These are phyloP conservation scores for Gortyna flavago DNA, from an alignment of 2,888 invertebrate genomes.

Conservation along the genomic window DNA sequence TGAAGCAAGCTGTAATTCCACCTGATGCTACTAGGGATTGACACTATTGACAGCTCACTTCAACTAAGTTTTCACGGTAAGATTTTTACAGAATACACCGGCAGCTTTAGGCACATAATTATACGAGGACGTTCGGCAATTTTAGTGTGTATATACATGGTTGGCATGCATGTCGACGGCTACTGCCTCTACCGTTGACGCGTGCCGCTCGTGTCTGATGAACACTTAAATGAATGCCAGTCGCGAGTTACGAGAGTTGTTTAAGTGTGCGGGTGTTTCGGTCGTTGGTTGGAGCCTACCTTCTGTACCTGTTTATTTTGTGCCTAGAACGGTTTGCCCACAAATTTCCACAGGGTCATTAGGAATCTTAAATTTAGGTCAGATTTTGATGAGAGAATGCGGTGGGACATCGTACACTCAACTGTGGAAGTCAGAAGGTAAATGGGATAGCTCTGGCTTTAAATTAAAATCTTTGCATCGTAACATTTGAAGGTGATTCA, in stretches of 20 bases:
- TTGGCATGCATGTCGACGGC: too few species aligned
- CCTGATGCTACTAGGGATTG: neutral
- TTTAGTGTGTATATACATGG: too few species aligned
- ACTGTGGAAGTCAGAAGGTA: slow-evolving; percentile 52
- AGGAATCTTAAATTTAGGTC: slow-evolving; percentile 74
- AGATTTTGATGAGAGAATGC: slow-evolving; percentile 68
- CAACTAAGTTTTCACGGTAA: neutral
- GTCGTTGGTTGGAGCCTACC: neutral
- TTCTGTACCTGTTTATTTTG: slow-evolving; percentile 2
- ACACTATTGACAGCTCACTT: neutral
- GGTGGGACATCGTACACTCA: slow-evolving; percentile 58
- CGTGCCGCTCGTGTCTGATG: too few species aligned
- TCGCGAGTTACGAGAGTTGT: neutral
- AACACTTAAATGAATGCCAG: neutral
- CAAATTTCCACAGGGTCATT: slow-evolving; percentile 69
- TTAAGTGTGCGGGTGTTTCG: neutral
- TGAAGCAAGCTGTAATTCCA: neutral
- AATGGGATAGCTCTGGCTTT: slow-evolving; percentile 55
- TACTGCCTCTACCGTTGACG: too few species aligned
- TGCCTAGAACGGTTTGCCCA: slow-evolving; percentile 29
- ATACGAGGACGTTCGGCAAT: too few species aligned
- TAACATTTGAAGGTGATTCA: slow-evolving; percentile 24
- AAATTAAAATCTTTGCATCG: slow-evolving; percentile 47
- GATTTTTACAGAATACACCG: neutral
- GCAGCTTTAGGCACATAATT: neutral